These are phyloP conservation scores for Charadrius vociferus DNA, from an alignment of 2,113 vertebrate species.

Conservation along the genomic window DNA sequence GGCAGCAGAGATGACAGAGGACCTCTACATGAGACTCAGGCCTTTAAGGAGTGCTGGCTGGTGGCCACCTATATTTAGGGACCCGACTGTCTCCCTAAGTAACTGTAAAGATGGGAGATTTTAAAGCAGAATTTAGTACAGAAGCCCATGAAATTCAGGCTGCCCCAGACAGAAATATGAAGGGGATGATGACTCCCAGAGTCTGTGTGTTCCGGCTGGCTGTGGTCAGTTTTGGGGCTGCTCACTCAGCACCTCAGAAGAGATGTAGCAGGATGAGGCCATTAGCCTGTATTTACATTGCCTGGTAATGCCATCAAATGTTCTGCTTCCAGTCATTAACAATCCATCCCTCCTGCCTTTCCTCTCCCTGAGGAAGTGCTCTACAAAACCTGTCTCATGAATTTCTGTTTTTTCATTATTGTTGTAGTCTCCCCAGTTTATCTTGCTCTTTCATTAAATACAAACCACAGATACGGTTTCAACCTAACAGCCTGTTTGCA, in stretches of 20 bases:
- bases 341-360: slow-evolving; percentile 31
- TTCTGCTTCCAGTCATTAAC: slow-evolving; percentile 19
- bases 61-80: not conserved
- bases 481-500: slow-evolving; percentile 24
- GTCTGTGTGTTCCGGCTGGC: not conserved
- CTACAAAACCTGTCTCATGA: not conserved
- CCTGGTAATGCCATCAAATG: slow-evolving; percentile 54
- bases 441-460: slow-evolving; percentile 59
- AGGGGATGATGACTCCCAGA: not conserved
- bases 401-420: slow-evolving; percentile 55
- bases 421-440: slow-evolving; percentile 40
- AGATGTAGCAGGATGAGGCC: slow-evolving; percentile 30
- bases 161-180: not conserved
- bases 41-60: not conserved
- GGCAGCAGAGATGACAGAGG: not conserved
- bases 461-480: slow-evolving; percentile 39
- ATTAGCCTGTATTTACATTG: not conserved
- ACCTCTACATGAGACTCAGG: not conserved
- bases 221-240: not conserved
- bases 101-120: not conserved
- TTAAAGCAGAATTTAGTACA: not conserved
- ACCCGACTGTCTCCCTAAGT: not conserved
- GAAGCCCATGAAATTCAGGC: not conserved
- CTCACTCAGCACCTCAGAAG: slow-evolving; percentile 21
- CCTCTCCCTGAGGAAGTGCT: slow-evolving; percentile 41